Conservation (phyloP, 2,888 invertebrate species). For the Tenthredo mesomela region DNA sequence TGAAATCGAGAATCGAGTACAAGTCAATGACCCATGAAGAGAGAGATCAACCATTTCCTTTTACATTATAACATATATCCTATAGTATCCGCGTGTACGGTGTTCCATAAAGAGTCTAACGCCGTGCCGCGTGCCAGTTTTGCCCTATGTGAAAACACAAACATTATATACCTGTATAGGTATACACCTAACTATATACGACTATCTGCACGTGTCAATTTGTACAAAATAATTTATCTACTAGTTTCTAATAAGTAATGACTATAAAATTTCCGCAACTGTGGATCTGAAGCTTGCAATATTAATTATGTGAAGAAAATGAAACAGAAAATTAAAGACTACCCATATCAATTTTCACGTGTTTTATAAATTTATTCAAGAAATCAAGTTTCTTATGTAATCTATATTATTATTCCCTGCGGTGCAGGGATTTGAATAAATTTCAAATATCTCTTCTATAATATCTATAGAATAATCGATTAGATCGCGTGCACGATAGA, state of each 20-base stretch:
- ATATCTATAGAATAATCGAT: neutral
- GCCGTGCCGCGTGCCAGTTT: constrained; percentile 37
- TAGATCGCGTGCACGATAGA: neutral
- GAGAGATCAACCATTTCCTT: constrained; percentile 50
- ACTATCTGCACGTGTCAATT: neutral
- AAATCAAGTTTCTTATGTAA: neutral
- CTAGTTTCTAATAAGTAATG: neutral
- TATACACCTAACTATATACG: neutral
- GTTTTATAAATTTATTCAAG: too few species aligned
- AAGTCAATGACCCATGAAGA: constrained; percentile 42
- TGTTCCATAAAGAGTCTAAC: constrained; percentile 30
- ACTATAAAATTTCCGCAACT: too few species aligned
- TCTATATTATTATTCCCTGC: neutral
- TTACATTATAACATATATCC: constrained; percentile 17
- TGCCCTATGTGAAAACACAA: neutral
- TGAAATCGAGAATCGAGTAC: constrained; percentile 45
- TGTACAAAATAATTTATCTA: neutral
- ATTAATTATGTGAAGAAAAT: neutral
- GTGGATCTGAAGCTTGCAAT: too few species aligned
- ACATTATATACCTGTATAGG: neutral
- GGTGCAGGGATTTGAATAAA: neutral
- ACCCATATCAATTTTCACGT: too few species aligned
- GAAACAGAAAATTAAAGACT: neutral
- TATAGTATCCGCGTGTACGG: neutral
- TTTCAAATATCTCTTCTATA: neutral